Evolutionary conservation across 2,797 vertebrate species (phyloP).

Genomic region (Premnoplex brunnescens): DNA sequence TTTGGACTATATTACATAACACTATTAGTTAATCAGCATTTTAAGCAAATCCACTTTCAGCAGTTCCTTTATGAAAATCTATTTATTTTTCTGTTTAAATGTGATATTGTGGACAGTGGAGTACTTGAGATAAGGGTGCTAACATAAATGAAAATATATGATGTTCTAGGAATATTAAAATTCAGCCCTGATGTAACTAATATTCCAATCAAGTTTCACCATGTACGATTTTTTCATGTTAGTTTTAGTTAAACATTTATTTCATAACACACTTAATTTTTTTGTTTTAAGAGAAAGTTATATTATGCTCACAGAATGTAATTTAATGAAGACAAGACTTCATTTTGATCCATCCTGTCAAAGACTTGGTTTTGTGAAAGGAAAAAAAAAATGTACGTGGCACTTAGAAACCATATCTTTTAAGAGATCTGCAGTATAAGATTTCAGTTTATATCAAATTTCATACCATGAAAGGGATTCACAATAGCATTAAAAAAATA

Average conservation of each 20-base stretch:
- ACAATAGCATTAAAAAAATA: background rate
- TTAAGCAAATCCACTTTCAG: background rate
- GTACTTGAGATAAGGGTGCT: background rate
- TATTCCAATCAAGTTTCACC: background rate
- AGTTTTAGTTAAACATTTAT: background rate
- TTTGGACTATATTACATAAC: background rate
- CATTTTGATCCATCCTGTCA: background rate
- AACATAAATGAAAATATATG: background rate
- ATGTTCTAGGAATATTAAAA: background rate
- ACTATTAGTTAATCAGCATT: background rate
- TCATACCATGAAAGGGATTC: background rate
- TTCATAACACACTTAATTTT: background rate
- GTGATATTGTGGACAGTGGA: background rate
- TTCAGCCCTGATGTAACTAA: background rate
- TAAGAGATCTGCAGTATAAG: background rate
- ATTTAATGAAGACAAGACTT: background rate
- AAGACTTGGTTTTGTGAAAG: background rate
- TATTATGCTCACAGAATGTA: background rate
- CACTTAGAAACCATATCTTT: background rate
- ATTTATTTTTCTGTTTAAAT: background rate
- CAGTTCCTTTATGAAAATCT: background rate
- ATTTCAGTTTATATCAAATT: conserved; percentile 26
- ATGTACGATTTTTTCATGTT: background rate
- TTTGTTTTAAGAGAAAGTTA: background rate
- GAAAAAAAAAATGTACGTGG: background rate